Evolutionary conservation across 2,888 invertebrate species (phyloP).

Genomic region (Reticulitermes lucifugus): DNA sequence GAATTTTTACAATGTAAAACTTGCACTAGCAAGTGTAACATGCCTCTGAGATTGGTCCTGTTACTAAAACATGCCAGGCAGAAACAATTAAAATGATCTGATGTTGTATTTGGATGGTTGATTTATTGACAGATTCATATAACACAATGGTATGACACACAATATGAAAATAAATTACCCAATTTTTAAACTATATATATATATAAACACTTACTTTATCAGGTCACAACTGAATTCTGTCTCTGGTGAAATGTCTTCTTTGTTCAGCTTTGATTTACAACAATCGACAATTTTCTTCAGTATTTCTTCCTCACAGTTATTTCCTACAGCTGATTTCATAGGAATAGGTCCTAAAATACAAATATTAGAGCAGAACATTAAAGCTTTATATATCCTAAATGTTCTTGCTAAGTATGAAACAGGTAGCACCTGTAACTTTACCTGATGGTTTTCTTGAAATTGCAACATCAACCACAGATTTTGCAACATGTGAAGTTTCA

Average conservation of each 20-base stretch:
- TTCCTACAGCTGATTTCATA: neutral
- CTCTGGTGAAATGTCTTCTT: neutral
- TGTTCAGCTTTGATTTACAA: neutral
- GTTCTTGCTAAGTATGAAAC: too few species aligned
- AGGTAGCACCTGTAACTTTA: neutral
- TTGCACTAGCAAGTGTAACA: too few species aligned
- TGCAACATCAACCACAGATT: neutral
- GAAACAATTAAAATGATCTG: too few species aligned
- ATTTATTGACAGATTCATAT: too few species aligned
- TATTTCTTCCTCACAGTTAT: neutral
- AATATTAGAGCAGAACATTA: neutral
- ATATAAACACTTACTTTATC: neutral
- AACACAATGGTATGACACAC: too few species aligned
- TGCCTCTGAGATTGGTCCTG: too few species aligned
- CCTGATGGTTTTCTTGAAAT: constrained; percentile 28
- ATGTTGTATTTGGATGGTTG: too few species aligned
- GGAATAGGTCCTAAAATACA: neutral
- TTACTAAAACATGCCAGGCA: too few species aligned
- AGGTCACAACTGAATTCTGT: neutral
- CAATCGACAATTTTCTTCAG: neutral
- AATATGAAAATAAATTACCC: too few species aligned
- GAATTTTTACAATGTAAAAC: too few species aligned
- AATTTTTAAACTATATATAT: neutral
- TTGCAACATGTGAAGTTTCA: neutral
- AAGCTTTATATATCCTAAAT: too few species aligned